Conservation (phyloP, 2,113 vertebrate species). For the Chaetodon trifascialis region DNA sequence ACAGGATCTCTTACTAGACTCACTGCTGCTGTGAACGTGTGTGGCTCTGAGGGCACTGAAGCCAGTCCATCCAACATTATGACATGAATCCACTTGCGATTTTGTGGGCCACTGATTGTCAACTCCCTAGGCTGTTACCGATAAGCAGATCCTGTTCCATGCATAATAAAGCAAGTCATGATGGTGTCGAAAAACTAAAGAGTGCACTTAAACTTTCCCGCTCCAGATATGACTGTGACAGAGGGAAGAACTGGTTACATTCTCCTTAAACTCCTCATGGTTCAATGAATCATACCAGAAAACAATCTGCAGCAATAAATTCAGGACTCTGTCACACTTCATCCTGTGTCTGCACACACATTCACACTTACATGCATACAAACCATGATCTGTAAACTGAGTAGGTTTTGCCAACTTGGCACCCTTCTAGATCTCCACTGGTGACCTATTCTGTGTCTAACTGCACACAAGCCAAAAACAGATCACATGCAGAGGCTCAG, state of each 20-base stretch:
- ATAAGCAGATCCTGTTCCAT: conserved; percentile 68
- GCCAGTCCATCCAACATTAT: conserved; percentile 62
- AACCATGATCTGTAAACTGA: conserved; percentile 66
- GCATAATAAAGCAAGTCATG: conserved; percentile 68
- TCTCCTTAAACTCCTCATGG: conserved; percentile 41
- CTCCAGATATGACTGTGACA: conserved; percentile 35
- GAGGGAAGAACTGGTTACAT: conserved; percentile 36
- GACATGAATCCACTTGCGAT: conserved; percentile 52
- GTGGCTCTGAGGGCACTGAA: conserved; percentile 61
- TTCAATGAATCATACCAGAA: conserved; percentile 56
- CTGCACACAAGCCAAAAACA: conserved; percentile 72
- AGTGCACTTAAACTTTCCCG: conserved; percentile 54
- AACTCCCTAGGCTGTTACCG: conserved; percentile 48
- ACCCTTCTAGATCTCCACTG: conserved; percentile 40
- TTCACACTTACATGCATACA: conserved; percentile 71
- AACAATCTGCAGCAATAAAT: conserved; percentile 48
- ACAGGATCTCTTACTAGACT: conserved; percentile 64
- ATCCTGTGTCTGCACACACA: conserved; percentile 50
- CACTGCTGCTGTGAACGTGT: conserved; percentile 60
- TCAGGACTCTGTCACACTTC: conserved; percentile 37
- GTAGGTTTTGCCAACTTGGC: conserved; percentile 45
- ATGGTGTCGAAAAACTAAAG: conserved; percentile 54
- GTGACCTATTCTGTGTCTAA: conserved; percentile 64
- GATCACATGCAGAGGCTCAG: conserved; percentile 79
- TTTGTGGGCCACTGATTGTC: conserved; percentile 73